These are phyloP conservation scores for Rhea pennata DNA, from an alignment of 2,113 vertebrate genomes.

Conservation along the genomic window DNA sequence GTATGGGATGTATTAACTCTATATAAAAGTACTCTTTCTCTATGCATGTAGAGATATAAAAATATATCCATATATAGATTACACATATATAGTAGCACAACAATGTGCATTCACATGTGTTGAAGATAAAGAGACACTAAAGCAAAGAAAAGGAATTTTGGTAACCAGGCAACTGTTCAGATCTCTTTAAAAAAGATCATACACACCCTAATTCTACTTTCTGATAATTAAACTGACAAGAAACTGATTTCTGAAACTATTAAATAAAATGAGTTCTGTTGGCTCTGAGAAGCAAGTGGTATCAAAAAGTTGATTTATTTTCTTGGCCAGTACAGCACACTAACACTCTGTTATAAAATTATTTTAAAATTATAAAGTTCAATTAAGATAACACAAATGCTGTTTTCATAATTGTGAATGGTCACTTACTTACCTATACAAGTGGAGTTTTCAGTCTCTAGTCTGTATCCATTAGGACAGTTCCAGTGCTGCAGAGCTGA, in stretches of 20 bases:
- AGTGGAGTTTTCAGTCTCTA: slow-evolving; percentile 63
- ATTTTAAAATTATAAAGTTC: background rate
- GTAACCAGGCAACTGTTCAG: background rate
- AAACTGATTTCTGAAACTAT: background rate
- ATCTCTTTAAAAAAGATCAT: background rate
- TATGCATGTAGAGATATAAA: background rate
- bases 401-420: background rate
- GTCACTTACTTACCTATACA: slow-evolving; percentile 83
- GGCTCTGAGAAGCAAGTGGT: background rate
- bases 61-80: background rate
- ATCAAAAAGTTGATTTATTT: background rate
- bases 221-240: background rate
- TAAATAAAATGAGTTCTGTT: background rate
- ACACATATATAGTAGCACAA: background rate
- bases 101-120: background rate
- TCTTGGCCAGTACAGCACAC: background rate
- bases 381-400: background rate
- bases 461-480: slow-evolving; percentile 58
- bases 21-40: background rate
- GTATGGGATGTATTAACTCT: background rate
- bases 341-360: background rate
- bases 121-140: background rate
- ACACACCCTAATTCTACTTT: background rate
- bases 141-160: background rate
- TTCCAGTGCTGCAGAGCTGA: slow-evolving; percentile 49